Evolutionary conservation across 2,888 invertebrate genomes (phyloP).

Genomic region (Ornithoptera priamus): DNA sequence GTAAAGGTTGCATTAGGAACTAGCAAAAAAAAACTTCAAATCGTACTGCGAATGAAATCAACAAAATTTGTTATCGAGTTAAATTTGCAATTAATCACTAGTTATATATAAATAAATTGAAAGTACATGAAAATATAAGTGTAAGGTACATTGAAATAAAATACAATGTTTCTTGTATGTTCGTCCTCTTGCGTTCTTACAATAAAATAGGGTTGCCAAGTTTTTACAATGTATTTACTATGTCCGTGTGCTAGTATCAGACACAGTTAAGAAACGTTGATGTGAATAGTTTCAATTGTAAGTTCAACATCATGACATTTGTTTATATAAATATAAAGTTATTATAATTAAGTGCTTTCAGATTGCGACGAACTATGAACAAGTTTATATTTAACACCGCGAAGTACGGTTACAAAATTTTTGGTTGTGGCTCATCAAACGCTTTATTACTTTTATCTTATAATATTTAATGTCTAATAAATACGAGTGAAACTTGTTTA

Average conservation of each 20-base stretch:
- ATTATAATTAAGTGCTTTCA: conserved; percentile 11
- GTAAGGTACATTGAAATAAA: neutral
- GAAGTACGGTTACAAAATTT: neutral
- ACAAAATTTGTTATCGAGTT: neutral
- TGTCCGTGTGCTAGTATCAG: neutral
- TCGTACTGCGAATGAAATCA: neutral
- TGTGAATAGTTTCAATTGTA: conserved; percentile 10
- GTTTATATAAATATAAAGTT: conserved; percentile 8
- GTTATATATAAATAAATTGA: neutral
- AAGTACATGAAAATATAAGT: neutral
- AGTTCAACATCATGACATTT: conserved; percentile 17
- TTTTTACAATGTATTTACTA: neutral
- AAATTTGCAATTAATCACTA: neutral
- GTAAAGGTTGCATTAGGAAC: neutral
- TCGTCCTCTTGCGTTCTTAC: neutral
- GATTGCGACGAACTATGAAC: conserved; percentile 11
- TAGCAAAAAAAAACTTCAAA: neutral
- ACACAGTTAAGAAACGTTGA: conserved; percentile 21
- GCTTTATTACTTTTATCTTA: conserved; percentile 12
- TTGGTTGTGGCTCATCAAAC: conserved; percentile 16
- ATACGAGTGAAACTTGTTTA: conserved; percentile 9
- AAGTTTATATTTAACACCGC: neutral
- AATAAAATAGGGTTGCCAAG: neutral
- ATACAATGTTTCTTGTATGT: neutral
- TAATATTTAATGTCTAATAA: neutral